Conservation (phyloP, 2,797 vertebrate species). For the Lateolabrax maculatus region DNA sequence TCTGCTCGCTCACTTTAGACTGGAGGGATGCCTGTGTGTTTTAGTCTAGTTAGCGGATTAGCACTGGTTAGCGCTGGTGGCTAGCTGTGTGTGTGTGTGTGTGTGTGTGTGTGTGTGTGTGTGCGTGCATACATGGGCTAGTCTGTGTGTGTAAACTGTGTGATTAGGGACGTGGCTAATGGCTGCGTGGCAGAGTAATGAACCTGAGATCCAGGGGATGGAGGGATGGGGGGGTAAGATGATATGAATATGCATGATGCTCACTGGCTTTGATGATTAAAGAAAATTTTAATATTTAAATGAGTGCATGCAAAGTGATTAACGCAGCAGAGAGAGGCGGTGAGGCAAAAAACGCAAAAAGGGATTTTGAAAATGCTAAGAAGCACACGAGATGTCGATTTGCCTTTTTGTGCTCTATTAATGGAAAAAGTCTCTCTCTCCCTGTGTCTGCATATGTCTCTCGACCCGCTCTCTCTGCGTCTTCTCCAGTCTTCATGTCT, state of each 20-base stretch:
- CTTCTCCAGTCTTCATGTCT: constrained; percentile 22
- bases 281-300: constrained; percentile 99
- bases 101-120: constrained; percentile 63
- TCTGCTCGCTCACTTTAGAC: constrained; percentile 90
- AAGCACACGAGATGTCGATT: constrained; percentile 76
- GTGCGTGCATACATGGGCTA: constrained; percentile 44
- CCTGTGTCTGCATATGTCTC: constrained; percentile 20
- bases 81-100: constrained; percentile 69
- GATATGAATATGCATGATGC: constrained; percentile 99
- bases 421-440: constrained; percentile 57
- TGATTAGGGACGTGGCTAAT: constrained; percentile 87
- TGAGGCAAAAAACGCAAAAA: constrained; percentile 82
- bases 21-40: constrained; percentile 81
- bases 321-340: constrained; percentile 88
- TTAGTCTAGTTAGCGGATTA: constrained; percentile 74
- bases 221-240: constrained; percentile 70
- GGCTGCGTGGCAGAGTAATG: constrained; percentile 98
- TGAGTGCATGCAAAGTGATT: constrained; percentile 99
- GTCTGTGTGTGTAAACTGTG: constrained; percentile 78
- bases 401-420: constrained; percentile 78
- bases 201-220: constrained; percentile 95
- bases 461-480: constrained; percentile 24
- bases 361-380: constrained; percentile 83
- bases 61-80: constrained; percentile 78
- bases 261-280: constrained; percentile 99